A percentile compares a stretch with the other conserved stretches of the same genome.
phyloP scores from a whole-genome alignment of 2,113 vertebrate genomes.

The Pterocles orientalis region DNA sequence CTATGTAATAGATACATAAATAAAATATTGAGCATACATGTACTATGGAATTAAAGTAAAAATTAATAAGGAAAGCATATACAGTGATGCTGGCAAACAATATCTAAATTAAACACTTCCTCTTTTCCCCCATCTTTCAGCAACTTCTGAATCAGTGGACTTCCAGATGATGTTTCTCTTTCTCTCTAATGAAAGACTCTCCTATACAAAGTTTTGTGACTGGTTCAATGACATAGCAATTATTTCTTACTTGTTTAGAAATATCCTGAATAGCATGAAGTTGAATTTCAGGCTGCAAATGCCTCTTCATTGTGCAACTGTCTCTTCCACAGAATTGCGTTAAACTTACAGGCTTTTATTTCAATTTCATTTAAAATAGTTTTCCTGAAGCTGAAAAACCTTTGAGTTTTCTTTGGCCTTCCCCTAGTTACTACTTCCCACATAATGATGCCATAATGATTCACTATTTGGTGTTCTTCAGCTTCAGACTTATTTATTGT shows the following conservation, averaged over 20 bases:
- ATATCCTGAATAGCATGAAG: not conserved
- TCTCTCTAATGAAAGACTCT: not conserved
- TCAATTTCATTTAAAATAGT: slow-evolving; percentile 8
- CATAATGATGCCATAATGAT: not conserved
- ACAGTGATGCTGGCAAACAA: not conserved
- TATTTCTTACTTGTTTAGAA: slow-evolving; percentile 26
- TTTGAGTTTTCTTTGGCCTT: not conserved
- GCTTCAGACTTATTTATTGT: slow-evolving; percentile 17
- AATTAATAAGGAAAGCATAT: not conserved
- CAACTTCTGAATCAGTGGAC: not conserved
- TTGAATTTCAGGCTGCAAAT: not conserved
- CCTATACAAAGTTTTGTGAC: not conserved
- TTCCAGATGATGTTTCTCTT: not conserved
- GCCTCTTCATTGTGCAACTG: not conserved
- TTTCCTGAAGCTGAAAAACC: slow-evolving; percentile 12
- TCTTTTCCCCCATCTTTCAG: not conserved
- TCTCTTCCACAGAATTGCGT: not conserved
- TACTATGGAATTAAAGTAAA: not conserved
- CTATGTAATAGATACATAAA: not conserved
- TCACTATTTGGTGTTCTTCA: slow-evolving; percentile 31
- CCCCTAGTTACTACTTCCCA: not conserved
- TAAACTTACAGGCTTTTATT: not conserved
- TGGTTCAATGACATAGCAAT: not conserved
- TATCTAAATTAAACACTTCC: not conserved
- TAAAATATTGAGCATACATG: not conserved